Conservation (phyloP, 2,888 invertebrate genomes). For the Drosophila crucigera region DNA sequence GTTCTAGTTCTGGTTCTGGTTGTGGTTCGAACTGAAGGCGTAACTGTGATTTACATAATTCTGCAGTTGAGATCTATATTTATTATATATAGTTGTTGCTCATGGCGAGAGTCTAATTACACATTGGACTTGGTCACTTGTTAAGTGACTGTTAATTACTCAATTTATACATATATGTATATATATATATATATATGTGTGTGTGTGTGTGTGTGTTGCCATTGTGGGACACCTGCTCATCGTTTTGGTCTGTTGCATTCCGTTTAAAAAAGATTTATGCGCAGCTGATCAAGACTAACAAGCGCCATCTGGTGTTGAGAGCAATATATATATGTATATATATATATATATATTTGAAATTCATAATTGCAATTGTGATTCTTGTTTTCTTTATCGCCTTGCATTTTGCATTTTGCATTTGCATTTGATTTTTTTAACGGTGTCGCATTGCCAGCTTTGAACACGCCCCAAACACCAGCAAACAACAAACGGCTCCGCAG, state of each 20-base stretch:
- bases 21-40: background rate
- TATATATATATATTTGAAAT: constrained; percentile 14
- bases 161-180: no score
- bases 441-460: constrained; percentile 39
- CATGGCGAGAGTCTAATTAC: constrained; percentile 14
- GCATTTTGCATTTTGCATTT: constrained; percentile 5
- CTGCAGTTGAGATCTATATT: background rate
- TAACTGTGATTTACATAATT: background rate
- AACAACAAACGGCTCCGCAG: background rate
- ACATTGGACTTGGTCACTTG: constrained; percentile 12
- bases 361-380: constrained; percentile 32
- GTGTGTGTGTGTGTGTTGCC: no score
- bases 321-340: background rate
- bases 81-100: constrained; percentile 2
- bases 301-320: constrained; percentile 52
- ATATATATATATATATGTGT: no score
- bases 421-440: constrained; percentile 47
- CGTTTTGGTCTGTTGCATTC: constrained; percentile 49
- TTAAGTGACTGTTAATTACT: constrained; percentile 57
- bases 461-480: constrained; percentile 12
- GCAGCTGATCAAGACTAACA: constrained; percentile 35
- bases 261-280: constrained; percentile 55
- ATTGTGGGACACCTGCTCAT: constrained; percentile 49
- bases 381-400: constrained; percentile 2
- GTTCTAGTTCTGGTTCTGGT: background rate